Conservation (phyloP, 2,113 vertebrate genomes). For the Entomyzon cyanotis region DNA sequence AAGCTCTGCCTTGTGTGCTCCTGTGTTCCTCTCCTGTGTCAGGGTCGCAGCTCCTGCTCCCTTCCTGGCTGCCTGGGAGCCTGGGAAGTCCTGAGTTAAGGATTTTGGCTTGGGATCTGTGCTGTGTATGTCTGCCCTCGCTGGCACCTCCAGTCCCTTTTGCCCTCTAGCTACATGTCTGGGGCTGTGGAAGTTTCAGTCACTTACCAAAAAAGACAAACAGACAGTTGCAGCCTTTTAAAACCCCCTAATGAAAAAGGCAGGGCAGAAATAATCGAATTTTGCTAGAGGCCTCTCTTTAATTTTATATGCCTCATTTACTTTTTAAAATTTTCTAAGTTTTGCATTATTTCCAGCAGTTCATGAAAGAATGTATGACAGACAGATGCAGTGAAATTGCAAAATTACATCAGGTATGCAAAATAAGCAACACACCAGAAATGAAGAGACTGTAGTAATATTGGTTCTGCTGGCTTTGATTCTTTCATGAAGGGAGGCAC, state of each 20-base stretch:
- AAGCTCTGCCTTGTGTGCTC: neutral
- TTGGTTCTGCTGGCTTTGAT: neutral
- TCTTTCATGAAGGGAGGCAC: neutral
- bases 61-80: neutral
- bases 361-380: rapidly evolving
- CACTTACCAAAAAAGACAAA: neutral
- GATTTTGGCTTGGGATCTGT: neutral
- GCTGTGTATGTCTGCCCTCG: neutral
- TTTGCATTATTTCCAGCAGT: neutral
- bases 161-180: neutral
- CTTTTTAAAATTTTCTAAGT: neutral
- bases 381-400: neutral
- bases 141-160: neutral
- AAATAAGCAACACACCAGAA: neutral
- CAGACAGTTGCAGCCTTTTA: neutral
- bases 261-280: neutral
- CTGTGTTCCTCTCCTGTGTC: neutral
- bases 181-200: neutral
- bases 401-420: neutral
- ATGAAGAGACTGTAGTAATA: neutral
- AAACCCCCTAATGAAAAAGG: neutral
- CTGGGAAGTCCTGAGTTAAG: neutral
- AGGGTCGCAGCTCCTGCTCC: neutral
- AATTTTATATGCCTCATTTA: too few species aligned
- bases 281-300: neutral